Evolutionary conservation across 2,797 vertebrate species (phyloP), one percentile per base, ranked within the genome.

Genomic region (Neomorphus geoffroyi): DNA sequence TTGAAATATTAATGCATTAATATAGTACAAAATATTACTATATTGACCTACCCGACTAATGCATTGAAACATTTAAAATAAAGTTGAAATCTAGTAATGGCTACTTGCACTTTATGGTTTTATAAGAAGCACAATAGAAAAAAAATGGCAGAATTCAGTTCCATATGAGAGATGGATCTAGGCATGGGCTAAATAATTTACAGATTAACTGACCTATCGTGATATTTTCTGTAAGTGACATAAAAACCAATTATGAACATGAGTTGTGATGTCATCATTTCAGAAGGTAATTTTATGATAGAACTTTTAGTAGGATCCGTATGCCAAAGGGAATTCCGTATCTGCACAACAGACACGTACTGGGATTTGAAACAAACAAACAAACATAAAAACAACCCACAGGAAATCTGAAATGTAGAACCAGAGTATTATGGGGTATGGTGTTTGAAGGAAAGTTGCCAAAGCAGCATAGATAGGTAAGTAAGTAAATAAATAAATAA

Each of bases 1-100:
- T 88, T 96, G 91, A 97, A 97, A 96, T 94, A 89, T 87, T 87
- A 7, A 77, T 62, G 10, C 15, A 43, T 39, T 87, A 90, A 80
- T 84, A 56, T 15, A 71, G 95, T 24, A 11, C 35, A 94, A 96
- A 93, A 83, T 77, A 95, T 77, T 82, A 92, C 69, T 75, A 33
- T 82, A 69, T 95, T 91, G 91, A 23, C 61, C 71, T 95, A 83
- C 79, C 88, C 88, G 93, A 95, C 72, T 77, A 90, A 24, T 88
- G 90, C 70, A 91, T 85, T 4, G 7, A 72, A 92, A 87, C 21
- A 26, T 60, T 77, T 71, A 70, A 75, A 93, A 97, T 91, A 86
- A 78, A 86, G 23, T 33, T 83, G 27, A 87, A 92, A 75, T 72
- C 28, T 32, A 32, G 26, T 41, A 64, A 48, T 30, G 5, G 28